Evolutionary conservation across 2,888 invertebrate species (phyloP).

Genomic region (Mythimna albipuncta): DNA sequence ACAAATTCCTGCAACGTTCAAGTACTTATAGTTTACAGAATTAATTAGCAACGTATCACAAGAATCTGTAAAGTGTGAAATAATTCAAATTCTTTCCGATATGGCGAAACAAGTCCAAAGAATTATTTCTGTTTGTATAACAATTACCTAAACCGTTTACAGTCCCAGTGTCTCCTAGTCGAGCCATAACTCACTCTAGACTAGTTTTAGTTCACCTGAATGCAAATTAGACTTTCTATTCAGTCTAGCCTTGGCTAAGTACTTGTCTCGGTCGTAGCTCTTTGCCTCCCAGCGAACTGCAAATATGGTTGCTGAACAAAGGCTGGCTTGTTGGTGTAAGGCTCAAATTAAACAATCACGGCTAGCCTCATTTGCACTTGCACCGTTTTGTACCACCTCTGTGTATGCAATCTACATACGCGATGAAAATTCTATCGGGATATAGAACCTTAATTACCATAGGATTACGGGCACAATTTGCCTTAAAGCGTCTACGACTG

Average conservation of each 20-base stretch:
- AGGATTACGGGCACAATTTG: slow-evolving; percentile 35
- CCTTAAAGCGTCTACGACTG: slow-evolving; percentile 17
- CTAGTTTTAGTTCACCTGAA: slow-evolving; percentile 45
- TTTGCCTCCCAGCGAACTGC: slow-evolving; percentile 34
- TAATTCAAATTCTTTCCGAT: slow-evolving; percentile 19
- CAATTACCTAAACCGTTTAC: neutral
- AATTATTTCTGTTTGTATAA: slow-evolving; percentile 1
- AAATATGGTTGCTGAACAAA: slow-evolving; percentile 47
- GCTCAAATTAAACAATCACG: slow-evolving; percentile 56
- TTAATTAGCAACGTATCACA: slow-evolving; percentile 31
- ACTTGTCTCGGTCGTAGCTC: slow-evolving; percentile 36
- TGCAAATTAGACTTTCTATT: slow-evolving; percentile 64
- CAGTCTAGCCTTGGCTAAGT: slow-evolving; percentile 54
- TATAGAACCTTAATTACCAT: slow-evolving; percentile 10
- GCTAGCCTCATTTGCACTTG: slow-evolving; percentile 41
- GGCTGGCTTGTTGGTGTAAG: slow-evolving; percentile 33
- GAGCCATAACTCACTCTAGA: slow-evolving; percentile 16
- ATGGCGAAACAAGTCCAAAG: neutral
- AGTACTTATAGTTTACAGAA: slow-evolving; percentile 28
- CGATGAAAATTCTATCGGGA: slow-evolving; percentile 15
- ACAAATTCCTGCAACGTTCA: slow-evolving; percentile 53
- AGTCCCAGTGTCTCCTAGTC: slow-evolving; percentile 5
- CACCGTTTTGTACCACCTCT: slow-evolving; percentile 6
- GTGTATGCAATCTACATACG: slow-evolving; percentile 12
- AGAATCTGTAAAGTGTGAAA: slow-evolving; percentile 45